Evolutionary conservation across 2,113 vertebrate genomes (phyloP), one percentile per base, ranked within the genome.

Genomic region (Ceyx melanurus): DNA sequence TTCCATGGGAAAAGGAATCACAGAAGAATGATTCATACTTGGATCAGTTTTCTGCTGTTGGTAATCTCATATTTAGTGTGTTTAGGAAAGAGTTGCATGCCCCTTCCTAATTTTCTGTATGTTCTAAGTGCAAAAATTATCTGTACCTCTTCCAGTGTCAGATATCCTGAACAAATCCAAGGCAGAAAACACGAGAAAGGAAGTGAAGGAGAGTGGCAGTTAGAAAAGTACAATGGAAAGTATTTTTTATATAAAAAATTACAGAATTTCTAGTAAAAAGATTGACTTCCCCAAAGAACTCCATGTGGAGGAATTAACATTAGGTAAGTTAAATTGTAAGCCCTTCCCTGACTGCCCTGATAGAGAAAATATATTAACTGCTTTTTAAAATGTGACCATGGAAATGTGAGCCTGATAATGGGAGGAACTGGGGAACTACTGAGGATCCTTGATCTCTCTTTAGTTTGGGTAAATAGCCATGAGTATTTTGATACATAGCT

Each of bases 401-500:
- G 45, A 70, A 81, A 81, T 42, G 26, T 73, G 58, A 82, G 50
- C 5, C 5, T 66, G 28, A 13, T 15, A 67, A 56, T 4, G 51
- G 20, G 16, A 46, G 13, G 57, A 42, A 40, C 8, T 28, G 40
- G 6, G 54, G 29, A 89, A 42, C 50, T 33, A 14, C 13, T 22
- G 56, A 46, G 40, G 21, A 35, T 86, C 35, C 51, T 70, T 3
- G 8, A 13, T 5, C 20, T 85, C 53, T 18, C 4, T 42, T 15
- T 56, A 13, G 8, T 53, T 70, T 45, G n/a, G 35, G 16, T 65
- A 40, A 68, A 78, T 22, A 65, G 19, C 43, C 1, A 2, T 3
- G 6, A 0, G 0, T 43, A 16, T 81, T 54, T 84, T 48, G 13
- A 40, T 65, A 72, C 7, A 5, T 2, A 48, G 26, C 11, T 73